Base-by-base conservation (phyloP, 2,888 invertebrate species). In the Drosophila demipolita region DNA sequence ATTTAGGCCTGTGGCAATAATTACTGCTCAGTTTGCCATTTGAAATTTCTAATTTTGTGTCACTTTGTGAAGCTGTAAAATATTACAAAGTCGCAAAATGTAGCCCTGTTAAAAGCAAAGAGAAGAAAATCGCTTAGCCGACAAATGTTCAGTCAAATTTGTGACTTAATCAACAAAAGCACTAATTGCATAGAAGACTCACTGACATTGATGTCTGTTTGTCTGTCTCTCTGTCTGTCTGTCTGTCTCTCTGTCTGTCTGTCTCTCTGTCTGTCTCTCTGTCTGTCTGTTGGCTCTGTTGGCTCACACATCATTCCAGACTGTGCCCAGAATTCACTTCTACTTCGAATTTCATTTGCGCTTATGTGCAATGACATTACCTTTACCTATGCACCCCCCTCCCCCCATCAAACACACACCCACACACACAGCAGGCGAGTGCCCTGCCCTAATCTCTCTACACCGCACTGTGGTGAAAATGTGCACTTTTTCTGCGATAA, bases 141-240 rank as follows among this genome's bases (percentile, higher is more conserved):
- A 38, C 53, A 50, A 54, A 73, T 57, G 66, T 58, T 6, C 38
- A 26, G 8, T 59, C 62, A 53, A 69, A 73, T 81, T 77, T 72
- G 74, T 75, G 66, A 77, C 81, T 86, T 87, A 90, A 87, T 87
- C 87, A 87, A 90, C 87, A 90, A 90, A 87, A 86, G 86, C 79
- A 81, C 87, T 87, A 87, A 87, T 87, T 87, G 87, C 87, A 87
- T 81, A 90, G 89, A 87, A 90, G 87, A 77, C 75, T 82, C 73
- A 57, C 80, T 79, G 83, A 80, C 87, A 86, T 83, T 87, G 90
- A 81, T 90, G 90, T 81, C 83, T 23, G 23, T 23, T 1, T 23
- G 23, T 23, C 23, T 23, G 23, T 23, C 23, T 1, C 1, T 23
- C 23, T 23, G 2, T 23, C 23, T 23, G 23, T 23, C 23, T 23